Evolutionary conservation across 2,113 vertebrate species (phyloP).

Genomic region (Rhea pennata): DNA sequence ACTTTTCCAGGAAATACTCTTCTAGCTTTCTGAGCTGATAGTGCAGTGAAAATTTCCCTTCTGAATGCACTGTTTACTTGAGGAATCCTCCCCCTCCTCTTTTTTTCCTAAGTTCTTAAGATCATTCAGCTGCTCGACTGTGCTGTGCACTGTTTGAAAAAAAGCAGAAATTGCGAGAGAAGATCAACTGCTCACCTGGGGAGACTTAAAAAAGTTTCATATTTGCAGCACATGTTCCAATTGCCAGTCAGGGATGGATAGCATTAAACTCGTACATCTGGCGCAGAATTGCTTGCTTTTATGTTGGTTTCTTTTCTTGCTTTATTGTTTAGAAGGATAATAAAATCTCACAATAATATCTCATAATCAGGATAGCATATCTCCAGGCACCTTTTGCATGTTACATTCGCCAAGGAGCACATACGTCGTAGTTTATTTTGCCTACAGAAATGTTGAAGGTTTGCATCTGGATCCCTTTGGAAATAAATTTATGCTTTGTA

Average conservation of each 20-base stretch:
- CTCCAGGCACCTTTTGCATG: constrained; percentile 68
- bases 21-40: neutral
- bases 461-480: constrained; percentile 47
- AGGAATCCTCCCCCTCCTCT: neutral
- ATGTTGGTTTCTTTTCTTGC: constrained; percentile 71
- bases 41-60: neutral
- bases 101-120: neutral
- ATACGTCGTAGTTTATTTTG: constrained; percentile 30
- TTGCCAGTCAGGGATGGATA: constrained; percentile 66
- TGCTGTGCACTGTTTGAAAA: constrained; percentile 56
- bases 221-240: constrained; percentile 75
- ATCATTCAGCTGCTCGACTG: constrained; percentile 21
- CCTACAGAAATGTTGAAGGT: constrained; percentile 36
- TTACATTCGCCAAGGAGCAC: constrained; percentile 46
- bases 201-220: constrained; percentile 60
- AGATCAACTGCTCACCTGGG: constrained; percentile 76
- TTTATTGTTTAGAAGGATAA: constrained; percentile 76
- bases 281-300: constrained; percentile 71
- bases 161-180: constrained; percentile 61
- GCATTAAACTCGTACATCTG: constrained; percentile 77
- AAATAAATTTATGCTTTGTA: constrained; percentile 43
- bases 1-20: neutral
- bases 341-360: constrained; percentile 78
- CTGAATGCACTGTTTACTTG: neutral
- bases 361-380: constrained; percentile 74